These are phyloP conservation scores for Icerya purchasi DNA, from an alignment of 2,888 invertebrate genomes.

Conservation along the genomic window DNA sequence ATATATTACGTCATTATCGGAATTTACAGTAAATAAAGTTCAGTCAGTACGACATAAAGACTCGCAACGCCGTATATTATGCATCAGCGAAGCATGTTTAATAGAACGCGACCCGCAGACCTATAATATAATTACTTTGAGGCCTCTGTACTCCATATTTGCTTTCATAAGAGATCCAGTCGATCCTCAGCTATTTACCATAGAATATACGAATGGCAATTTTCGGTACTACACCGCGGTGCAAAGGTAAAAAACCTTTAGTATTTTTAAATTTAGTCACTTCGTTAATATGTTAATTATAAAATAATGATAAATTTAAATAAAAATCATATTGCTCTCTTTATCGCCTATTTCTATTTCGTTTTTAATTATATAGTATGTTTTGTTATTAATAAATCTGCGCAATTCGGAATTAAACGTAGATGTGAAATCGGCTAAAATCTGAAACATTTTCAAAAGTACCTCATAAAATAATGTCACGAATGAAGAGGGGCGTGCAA, in stretches of 20 bases:
- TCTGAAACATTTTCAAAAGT: too few species aligned
- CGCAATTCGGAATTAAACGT: too few species aligned
- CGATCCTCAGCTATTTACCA: slow-evolving; percentile 78
- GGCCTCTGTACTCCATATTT: slow-evolving; percentile 64
- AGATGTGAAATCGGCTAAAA: too few species aligned
- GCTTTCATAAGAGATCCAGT: slow-evolving; percentile 71
- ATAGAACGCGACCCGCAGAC: slow-evolving; percentile 93
- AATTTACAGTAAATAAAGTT: slow-evolving; percentile 88
- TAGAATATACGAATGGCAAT: slow-evolving; percentile 85
- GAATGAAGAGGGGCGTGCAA: too few species aligned
- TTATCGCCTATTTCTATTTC: too few species aligned
- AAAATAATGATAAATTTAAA: too few species aligned
- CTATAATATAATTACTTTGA: slow-evolving; percentile 75
- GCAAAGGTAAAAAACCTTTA: slow-evolving; percentile 60
- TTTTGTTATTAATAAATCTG: too few species aligned
- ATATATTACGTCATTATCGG: slow-evolving; percentile 84
- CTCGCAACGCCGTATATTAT: slow-evolving; percentile 67
- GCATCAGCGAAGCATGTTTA: slow-evolving; percentile 84
- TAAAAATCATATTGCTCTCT: too few species aligned
- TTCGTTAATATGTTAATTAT: too few species aligned
- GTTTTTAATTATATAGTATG: too few species aligned
- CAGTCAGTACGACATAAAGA: slow-evolving; percentile 58
- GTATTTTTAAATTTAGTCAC: too few species aligned
- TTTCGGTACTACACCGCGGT: slow-evolving; percentile 73
- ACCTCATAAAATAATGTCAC: too few species aligned